phyloP scores from a whole-genome alignment of 2,113 vertebrate genomes.

The Malurus alboscapulatus region DNA sequence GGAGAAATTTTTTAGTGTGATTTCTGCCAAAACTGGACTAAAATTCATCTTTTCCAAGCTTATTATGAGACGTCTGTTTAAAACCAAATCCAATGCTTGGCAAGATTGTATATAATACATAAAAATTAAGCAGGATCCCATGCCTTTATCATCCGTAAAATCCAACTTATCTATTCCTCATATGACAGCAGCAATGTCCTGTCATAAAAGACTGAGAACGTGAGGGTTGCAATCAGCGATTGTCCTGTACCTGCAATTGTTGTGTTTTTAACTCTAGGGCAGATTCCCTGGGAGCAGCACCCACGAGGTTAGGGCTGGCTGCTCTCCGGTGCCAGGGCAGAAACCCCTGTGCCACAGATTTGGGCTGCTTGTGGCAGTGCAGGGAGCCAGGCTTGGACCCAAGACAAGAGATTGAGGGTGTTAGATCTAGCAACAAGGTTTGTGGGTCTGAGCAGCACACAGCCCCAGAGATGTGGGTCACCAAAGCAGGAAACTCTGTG shows the following conservation, averaged over 20 bases:
- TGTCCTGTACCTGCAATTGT: background rate
- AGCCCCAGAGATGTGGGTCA: background rate
- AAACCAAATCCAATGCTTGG: background rate
- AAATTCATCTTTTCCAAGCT: background rate
- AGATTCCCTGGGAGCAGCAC: background rate
- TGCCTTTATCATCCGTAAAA: background rate
- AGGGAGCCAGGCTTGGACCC: background rate
- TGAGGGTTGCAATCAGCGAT: background rate
- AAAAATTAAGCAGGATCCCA: background rate
- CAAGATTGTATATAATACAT: background rate
- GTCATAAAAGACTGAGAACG: background rate
- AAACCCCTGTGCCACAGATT: background rate
- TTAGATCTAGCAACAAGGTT: background rate
- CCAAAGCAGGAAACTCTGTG: accelerated
- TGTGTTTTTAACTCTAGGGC: background rate
- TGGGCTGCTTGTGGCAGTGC: background rate
- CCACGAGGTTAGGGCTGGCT: accelerated
- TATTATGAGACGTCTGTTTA: background rate
- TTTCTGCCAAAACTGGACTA: background rate
- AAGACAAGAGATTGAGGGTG: background rate
- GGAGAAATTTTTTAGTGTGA: background rate
- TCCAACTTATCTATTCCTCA: background rate
- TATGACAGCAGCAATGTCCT: background rate
- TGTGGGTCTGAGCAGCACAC: background rate
- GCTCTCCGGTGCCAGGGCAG: background rate